Conservation (phyloP, 2,113 vertebrate genomes). For the Hoplias malabaricus region DNA sequence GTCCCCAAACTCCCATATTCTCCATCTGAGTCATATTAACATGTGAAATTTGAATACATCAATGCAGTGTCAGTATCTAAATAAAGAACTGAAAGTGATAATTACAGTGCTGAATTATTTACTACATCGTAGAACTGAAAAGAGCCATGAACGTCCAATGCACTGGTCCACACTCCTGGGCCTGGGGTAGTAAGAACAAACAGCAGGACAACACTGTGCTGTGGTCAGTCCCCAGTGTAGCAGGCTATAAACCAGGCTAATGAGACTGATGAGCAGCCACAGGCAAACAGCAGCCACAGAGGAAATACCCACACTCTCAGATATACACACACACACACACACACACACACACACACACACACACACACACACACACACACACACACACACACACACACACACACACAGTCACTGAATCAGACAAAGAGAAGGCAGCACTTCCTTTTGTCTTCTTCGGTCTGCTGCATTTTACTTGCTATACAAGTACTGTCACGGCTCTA, state of each 20-base stretch:
- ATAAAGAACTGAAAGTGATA: too few relatives aligned
- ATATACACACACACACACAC: too few relatives aligned
- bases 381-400: too few relatives aligned
- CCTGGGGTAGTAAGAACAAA: neutral
- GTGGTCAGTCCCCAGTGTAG: neutral
- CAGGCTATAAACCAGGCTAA: constrained; percentile 2
- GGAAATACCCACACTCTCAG: constrained; percentile 11
- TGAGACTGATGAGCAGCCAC: neutral
- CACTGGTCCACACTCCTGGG: neutral
- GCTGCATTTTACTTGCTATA: neutral
- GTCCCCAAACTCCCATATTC: too few relatives aligned
- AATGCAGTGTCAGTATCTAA: too few relatives aligned
- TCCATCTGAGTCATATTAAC: too few relatives aligned
- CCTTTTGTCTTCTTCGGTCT: constrained; percentile 3
- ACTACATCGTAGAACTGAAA: too few relatives aligned
- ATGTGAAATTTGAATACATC: too few relatives aligned
- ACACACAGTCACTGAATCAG: neutral
- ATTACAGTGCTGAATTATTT: too few relatives aligned
- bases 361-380: too few relatives aligned
- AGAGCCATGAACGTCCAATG: too few relatives aligned
- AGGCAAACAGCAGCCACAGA: neutral
- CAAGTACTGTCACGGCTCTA: neutral
- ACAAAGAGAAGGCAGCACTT: neutral
- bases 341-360: too few relatives aligned
- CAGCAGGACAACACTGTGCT: neutral